Evolutionary conservation across 2,888 invertebrate species (phyloP).

Genomic region (Drosophila phalerata): DNA sequence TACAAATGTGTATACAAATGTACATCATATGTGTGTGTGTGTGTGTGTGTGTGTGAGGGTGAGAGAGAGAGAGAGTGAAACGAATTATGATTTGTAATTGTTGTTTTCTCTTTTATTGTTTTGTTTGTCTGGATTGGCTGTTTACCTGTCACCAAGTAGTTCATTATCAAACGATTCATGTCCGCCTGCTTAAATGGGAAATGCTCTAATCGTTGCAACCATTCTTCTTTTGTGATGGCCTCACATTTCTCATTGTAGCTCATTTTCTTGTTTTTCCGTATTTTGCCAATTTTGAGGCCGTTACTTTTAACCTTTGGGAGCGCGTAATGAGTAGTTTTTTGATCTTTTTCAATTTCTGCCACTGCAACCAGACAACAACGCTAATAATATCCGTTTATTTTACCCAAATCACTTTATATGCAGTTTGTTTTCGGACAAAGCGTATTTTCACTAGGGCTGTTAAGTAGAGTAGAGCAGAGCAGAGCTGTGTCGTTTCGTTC

Average conservation of each 20-base stretch:
- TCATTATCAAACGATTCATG: constrained; percentile 99
- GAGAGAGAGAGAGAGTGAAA: background rate
- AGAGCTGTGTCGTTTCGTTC: background rate
- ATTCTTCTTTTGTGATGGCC: constrained; percentile 84
- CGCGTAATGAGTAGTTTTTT: constrained; percentile 23
- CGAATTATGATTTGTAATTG: background rate
- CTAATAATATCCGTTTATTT: constrained; percentile 16
- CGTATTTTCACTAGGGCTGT: constrained; percentile 11
- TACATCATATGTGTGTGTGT: no score
- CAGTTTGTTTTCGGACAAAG: constrained; percentile 49
- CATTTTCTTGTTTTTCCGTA: constrained; percentile 84
- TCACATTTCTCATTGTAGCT: constrained; percentile 85
- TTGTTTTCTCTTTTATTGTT: background rate
- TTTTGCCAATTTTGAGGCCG: constrained; percentile 84
- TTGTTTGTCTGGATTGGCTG: no score
- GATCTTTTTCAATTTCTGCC: background rate
- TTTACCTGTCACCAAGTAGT: constrained; percentile 97
- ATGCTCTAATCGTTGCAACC: constrained; percentile 84
- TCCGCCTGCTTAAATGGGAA: constrained; percentile 94
- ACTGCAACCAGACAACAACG: background rate
- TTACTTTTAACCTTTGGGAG: constrained; percentile 55
- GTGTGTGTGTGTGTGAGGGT: no score
- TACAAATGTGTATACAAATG: background rate
- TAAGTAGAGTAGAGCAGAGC: background rate
- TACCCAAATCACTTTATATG: constrained; percentile 11